Conservation (phyloP, 2,888 invertebrate species). For the Tridacna gigas region DNA sequence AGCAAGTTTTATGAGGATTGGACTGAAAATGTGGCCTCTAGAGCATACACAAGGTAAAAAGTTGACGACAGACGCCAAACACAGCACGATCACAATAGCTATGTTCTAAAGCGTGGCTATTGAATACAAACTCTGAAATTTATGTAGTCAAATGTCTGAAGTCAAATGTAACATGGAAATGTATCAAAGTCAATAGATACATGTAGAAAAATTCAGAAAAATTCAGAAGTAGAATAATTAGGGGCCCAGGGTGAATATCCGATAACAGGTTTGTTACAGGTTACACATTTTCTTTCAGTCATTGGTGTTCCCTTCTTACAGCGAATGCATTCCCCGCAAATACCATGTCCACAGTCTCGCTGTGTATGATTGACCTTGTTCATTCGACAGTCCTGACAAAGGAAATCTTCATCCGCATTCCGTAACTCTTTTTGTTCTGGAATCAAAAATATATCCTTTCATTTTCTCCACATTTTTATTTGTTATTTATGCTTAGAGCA, state of each 20-base stretch:
- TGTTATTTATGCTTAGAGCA: too few relatives aligned
- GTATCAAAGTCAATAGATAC: too few relatives aligned
- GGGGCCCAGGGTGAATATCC: background rate
- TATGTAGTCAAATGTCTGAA: too few relatives aligned
- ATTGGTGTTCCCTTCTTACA: background rate
- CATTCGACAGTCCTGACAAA: background rate
- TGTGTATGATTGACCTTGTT: background rate
- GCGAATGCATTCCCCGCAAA: background rate
- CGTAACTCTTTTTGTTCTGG: background rate
- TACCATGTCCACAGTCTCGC: conserved; percentile 8
- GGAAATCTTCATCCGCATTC: background rate
- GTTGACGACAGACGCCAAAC: too few relatives aligned
- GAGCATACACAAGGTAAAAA: too few relatives aligned
- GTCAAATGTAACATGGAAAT: too few relatives aligned
- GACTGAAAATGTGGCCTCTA: too few relatives aligned
- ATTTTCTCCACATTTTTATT: background rate
- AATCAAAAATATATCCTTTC: background rate
- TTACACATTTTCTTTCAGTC: background rate
- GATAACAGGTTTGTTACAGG: background rate
- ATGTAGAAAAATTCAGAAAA: too few relatives aligned
- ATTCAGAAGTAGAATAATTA: background rate
- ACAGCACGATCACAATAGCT: too few relatives aligned
- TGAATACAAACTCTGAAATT: too few relatives aligned
- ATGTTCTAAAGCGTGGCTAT: too few relatives aligned
- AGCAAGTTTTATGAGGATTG: too few relatives aligned